These are phyloP conservation scores for Pseudonaja textilis DNA, from an alignment of 2,113 vertebrate species.

Conservation along the genomic window DNA sequence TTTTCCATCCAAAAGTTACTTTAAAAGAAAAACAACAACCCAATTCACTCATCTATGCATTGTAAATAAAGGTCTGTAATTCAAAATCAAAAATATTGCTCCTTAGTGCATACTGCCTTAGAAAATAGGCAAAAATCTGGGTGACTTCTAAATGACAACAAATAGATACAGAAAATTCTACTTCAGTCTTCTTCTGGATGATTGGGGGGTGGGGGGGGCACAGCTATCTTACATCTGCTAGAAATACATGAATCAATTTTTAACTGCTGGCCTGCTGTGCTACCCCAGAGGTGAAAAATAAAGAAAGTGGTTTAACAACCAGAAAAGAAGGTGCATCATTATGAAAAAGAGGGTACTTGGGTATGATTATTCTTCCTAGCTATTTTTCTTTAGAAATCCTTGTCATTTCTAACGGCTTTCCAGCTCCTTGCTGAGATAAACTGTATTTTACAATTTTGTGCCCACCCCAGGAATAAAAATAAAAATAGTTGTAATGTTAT, in stretches of 20 bases:
- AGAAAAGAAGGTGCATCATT: neutral
- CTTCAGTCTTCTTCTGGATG: neutral
- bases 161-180: neutral
- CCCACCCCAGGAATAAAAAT: conserved; percentile 55
- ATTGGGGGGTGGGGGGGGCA: neutral
- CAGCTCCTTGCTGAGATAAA: conserved; percentile 40
- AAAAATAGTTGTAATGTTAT: conserved; percentile 50
- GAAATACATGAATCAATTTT: neutral
- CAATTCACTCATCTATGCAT: neutral
- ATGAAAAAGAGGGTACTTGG: neutral
- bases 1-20: neutral
- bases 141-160: neutral
- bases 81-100: neutral
- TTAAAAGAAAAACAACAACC: neutral
- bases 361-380: conserved; percentile 50
- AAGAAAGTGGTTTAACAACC: neutral
- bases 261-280: neutral
- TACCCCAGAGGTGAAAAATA: neutral
- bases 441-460: conserved; percentile 45
- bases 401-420: conserved; percentile 60
- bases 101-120: neutral
- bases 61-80: neutral
- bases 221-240: neutral
- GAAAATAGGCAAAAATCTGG: neutral
- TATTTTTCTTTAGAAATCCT: neutral